A percentile compares a stretch with the other conserved stretches of the same genome.
These are phyloP conservation scores for Pterophyllum scalare DNA, from an alignment of 2,113 vertebrate species.

Conservation along the genomic window DNA sequence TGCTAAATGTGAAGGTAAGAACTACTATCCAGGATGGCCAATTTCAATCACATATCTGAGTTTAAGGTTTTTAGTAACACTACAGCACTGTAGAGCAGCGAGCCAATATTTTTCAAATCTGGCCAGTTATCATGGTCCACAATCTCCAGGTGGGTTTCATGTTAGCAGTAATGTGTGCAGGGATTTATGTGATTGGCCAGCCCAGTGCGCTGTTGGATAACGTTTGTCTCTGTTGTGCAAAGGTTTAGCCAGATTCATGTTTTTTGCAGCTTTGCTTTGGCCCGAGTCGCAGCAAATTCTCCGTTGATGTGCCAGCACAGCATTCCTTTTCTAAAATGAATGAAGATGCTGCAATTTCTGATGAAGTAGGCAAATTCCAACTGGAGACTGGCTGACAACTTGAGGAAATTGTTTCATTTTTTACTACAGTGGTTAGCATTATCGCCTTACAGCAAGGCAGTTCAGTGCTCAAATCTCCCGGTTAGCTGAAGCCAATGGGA, in stretches of 20 bases:
- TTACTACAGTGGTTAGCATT: not conserved
- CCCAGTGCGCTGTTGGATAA: not conserved
- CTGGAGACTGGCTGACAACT: not conserved
- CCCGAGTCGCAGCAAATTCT: not conserved
- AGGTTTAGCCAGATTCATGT: not conserved
- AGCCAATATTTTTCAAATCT: not conserved
- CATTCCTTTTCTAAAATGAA: not conserved
- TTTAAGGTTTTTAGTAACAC: not conserved
- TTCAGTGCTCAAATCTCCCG: not conserved
- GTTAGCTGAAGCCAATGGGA: not conserved
- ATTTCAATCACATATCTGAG: not conserved
- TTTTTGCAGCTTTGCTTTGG: not conserved
- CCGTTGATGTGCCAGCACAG: not conserved
- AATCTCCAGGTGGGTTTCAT: not conserved
- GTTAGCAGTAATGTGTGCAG: not conserved
- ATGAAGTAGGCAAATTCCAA: not conserved
- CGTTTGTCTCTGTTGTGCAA: not conserved
- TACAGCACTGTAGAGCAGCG: not conserved
- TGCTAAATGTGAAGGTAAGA: not conserved
- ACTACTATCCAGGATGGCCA: not conserved
- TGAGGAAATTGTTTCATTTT: not conserved
- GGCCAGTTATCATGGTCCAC: not conserved
- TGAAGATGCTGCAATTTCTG: not conserved
- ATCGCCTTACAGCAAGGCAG: not conserved
- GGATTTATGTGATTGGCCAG: not conserved